A percentile compares a stretch with the other conserved stretches of the same genome.
Conservation (phyloP, 2,113 vertebrate genomes). For the Sylvilagus bachmani region DNA sequence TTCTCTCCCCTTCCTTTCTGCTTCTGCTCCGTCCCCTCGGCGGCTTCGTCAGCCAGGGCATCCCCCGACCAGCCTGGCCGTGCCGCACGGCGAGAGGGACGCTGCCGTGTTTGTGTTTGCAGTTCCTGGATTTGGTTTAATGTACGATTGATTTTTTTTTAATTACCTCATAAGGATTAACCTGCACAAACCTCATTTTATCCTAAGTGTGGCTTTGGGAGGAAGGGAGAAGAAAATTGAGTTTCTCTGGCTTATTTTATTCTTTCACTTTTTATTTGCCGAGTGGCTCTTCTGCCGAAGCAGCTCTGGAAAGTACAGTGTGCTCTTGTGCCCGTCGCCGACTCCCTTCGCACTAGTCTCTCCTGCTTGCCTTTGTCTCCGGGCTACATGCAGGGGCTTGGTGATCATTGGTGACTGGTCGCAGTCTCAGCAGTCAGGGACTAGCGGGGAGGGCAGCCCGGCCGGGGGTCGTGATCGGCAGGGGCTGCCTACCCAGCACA, state of each 20-base stretch:
- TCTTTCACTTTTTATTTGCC: conserved; percentile 81
- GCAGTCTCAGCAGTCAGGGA: conserved; percentile 65
- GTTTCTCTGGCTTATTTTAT: conserved; percentile 81
- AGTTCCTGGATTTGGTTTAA: conserved; percentile 84
- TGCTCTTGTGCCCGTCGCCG: conserved; percentile 74
- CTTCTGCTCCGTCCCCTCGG: background rate
- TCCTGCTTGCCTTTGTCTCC: too few relatives aligned
- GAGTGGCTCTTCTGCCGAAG: conserved; percentile 73
- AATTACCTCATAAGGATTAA: conserved; percentile 85
- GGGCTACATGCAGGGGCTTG: conserved; percentile 68
- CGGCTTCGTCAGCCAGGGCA: conserved; percentile 40
- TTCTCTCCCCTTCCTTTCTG: background rate
- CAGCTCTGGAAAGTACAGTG: conserved; percentile 67
- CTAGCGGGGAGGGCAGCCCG: conserved; percentile 60
- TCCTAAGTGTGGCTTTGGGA: conserved; percentile 84
- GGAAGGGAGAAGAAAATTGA: conserved; percentile 84
- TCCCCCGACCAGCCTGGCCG: conserved; percentile 58
- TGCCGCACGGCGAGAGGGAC: background rate
- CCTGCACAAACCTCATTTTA: conserved; percentile 84
- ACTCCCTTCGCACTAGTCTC: conserved; percentile 76
- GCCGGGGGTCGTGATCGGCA: conserved; percentile 61
- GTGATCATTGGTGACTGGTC: conserved; percentile 69
- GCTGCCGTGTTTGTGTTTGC: conserved; percentile 66
- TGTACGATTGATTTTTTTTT: conserved; percentile 86
- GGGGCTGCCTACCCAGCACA: conserved; percentile 57